phyloP scores from a whole-genome alignment of 1,140 invertebrate genomes.

The Drosophila persimilis region DNA sequence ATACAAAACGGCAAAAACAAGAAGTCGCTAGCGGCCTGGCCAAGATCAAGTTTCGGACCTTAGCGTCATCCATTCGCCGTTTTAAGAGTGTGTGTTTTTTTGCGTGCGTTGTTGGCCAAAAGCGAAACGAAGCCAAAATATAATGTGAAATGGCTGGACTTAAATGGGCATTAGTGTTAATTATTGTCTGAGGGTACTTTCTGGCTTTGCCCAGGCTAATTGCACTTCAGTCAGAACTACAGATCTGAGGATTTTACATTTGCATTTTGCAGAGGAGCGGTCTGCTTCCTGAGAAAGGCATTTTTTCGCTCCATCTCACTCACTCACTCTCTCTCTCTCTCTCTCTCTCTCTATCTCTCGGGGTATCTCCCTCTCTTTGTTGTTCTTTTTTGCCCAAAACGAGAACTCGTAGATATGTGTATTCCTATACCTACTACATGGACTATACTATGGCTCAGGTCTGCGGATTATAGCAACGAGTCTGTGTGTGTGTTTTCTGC shows the following conservation, averaged over 20 bases:
- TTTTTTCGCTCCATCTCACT: conserved; percentile 1
- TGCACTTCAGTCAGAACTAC: conserved; percentile 14
- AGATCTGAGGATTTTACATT: conserved; percentile 2
- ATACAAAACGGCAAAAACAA: conserved; percentile 26
- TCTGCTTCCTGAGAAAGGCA: conserved; percentile 5
- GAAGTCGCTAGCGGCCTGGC: conserved; percentile 24
- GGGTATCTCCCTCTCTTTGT: conserved; percentile 6
- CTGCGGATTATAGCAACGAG: conserved; percentile 50
- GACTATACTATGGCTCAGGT: neutral
- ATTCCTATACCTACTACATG: conserved; percentile 34
- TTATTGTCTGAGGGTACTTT: neutral
- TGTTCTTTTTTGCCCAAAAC: conserved; percentile 56
- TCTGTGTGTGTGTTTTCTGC: conserved; percentile 41
- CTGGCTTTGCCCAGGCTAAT: conserved; percentile 2
- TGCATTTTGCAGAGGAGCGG: neutral
- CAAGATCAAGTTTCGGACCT: conserved; percentile 74
- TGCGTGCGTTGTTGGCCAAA: conserved; percentile 52
- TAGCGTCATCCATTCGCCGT: conserved; percentile 65
- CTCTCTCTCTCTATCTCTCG: neutral
- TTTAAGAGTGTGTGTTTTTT: conserved; percentile 37
- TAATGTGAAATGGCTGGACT: conserved; percentile 43
- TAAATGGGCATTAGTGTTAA: conserved; percentile 36
- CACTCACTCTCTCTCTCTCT: conserved; percentile 3
- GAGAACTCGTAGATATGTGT: conserved; percentile 48
- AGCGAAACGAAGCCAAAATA: conserved; percentile 18